These are phyloP conservation scores for Dendronephthya gigantea DNA, from an alignment of 64 coral and sea anemone genomes.

Conservation along the genomic window DNA sequence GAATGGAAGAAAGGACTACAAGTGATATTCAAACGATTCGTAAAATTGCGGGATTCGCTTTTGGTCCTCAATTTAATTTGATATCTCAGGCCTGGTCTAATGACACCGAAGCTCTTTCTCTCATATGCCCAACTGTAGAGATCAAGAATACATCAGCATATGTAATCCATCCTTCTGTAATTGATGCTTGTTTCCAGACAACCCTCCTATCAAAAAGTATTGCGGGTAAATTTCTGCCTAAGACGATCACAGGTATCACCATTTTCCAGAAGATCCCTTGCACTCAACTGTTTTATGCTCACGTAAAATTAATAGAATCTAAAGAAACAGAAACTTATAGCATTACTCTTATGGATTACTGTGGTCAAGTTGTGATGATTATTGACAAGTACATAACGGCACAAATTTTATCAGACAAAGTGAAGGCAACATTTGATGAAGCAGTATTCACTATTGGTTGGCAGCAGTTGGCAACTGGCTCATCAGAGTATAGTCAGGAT, in stretches of 20 bases:
- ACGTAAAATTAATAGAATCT: neutral
- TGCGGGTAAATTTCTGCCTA: neutral
- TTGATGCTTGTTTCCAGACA: neutral
- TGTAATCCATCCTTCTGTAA: neutral
- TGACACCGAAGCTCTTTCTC: neutral
- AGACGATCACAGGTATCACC: neutral
- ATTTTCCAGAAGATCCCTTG: neutral
- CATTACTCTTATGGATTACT: neutral
- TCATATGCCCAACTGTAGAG: neutral
- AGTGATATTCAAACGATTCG: neutral
- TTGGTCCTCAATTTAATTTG: neutral
- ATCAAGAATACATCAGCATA: neutral
- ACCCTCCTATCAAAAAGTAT: neutral
- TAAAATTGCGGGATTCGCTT: neutral
- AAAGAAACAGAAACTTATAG: neutral
- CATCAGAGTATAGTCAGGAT: neutral
- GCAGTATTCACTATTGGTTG: neutral
- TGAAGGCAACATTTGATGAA: neutral
- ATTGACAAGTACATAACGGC: neutral
- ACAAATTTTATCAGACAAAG: neutral
- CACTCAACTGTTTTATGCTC: neutral
- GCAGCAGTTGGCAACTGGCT: neutral
- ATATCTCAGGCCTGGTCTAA: neutral
- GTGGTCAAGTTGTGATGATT: neutral
- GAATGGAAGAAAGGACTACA: neutral